These are phyloP conservation scores for Cotesia typhae DNA, from an alignment of 1,140 invertebrate species.

Conservation along the genomic window DNA sequence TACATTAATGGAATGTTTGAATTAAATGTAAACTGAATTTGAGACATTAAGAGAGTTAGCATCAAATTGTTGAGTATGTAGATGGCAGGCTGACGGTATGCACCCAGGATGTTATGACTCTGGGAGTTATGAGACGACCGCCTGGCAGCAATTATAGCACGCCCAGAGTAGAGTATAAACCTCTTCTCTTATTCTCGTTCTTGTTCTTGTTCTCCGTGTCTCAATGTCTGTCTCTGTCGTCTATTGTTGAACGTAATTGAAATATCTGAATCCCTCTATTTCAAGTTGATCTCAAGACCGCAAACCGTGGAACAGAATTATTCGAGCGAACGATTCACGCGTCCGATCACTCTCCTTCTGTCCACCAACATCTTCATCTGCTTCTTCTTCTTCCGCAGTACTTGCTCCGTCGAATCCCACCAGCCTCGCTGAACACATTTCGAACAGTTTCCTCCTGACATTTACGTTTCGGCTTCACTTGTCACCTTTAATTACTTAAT, in stretches of 20 bases:
- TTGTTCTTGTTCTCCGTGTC: neutral
- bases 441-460: neutral
- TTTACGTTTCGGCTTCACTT: neutral
- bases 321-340: conserved; percentile 42
- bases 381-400: neutral
- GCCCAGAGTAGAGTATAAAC: conserved; percentile 1
- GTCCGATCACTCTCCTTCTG: neutral
- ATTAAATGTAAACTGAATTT: conserved; percentile 1
- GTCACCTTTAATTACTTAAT: too few relatives aligned
- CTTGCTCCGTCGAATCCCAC: neutral
- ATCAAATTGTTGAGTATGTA: conserved; percentile 31
- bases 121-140: conserved; percentile 34
- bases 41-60: conserved; percentile 5
- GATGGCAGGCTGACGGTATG: conserved; percentile 36
- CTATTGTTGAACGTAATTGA: conserved; percentile 51
- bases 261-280: conserved; percentile 53
- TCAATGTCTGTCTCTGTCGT: neutral
- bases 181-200: neutral
- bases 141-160: conserved; percentile 34
- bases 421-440: neutral
- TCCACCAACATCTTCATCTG: neutral
- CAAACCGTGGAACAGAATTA: conserved; percentile 53
- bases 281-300: conserved; percentile 51
- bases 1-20: too few relatives aligned
- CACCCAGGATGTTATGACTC: conserved; percentile 38